Base-by-base conservation (phyloP, 2,888 invertebrate species). In the Lacanobia oleracea region DNA sequence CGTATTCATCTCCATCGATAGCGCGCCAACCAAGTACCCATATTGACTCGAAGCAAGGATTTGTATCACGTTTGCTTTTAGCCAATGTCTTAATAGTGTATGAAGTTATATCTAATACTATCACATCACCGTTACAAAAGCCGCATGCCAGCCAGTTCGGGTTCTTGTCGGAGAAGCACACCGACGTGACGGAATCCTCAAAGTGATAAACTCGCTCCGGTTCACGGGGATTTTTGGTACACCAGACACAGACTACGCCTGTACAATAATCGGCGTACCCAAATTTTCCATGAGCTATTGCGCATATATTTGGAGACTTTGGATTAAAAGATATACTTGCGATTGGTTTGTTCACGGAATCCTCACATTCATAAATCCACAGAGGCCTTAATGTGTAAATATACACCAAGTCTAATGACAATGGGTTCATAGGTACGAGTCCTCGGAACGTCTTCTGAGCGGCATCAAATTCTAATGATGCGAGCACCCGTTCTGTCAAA, bases 141-240 rank as follows among this genome's bases (percentile, higher is more conserved):
- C 98, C 98, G 68, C 98, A 96, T 0, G 98, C 98, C 27, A 98
- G 89, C 86, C 98, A 95, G 90, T 98, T 98, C 0, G 98, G 97
- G 72, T 97, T 96, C 56, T 92, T 94, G 0, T 93, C 94, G 0
- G 98, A 98, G 94, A 98, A 98, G 56, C 97, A 96, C 0, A 98
- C 91, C 0, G 97, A 96, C 0, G 98, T 97, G 0, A 98, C 96
- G 0, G 98, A 97, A 61, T 96, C 94, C 0, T 95, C 88, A 86
- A 98, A 98, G 6, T 92, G 85, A 86, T 97, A 98, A 9, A 96
- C 88, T 76, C 98, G 96, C 90, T 98, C 98, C 0, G 98, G 98
- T 87, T 97, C 97, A 18, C 97, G 96, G 0, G 98, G 98, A 91
- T 98, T 98, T 92, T 98, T 97, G 1, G 97, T 97, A 86, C 97